phyloP scores from a whole-genome alignment of 2,888 invertebrate species.

The Augiades crinisus region DNA sequence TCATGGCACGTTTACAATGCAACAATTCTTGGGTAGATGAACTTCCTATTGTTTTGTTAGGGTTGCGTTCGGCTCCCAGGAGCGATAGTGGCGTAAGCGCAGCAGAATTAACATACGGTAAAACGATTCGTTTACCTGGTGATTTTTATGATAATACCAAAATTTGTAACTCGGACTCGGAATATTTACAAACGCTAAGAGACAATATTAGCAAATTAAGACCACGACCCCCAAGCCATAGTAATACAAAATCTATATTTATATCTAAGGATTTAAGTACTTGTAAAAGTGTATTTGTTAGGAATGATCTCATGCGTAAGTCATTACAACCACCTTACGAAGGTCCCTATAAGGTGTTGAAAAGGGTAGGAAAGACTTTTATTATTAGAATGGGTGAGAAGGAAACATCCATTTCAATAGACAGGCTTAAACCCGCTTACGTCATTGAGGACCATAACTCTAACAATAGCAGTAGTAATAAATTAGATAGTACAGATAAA shows the following conservation, averaged over 20 bases:
- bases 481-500: not conserved
- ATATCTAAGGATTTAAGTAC: not conserved
- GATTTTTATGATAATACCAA: not conserved
- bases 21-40: conserved; percentile 37
- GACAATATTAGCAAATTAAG: conserved; percentile 6
- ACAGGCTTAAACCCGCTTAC: not conserved
- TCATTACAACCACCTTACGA: conserved; percentile 16
- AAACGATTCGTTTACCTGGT: not conserved
- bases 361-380: not conserved
- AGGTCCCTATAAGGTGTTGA: conserved; percentile 5
- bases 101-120: not conserved
- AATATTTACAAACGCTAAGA: conserved; percentile 4
- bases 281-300: conserved; percentile 12
- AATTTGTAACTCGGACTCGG: conserved; percentile 1
- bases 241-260: conserved; percentile 9
- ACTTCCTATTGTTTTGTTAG: conserved; percentile 29
- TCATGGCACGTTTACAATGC: conserved; percentile 4
- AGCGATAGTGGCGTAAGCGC: not conserved
- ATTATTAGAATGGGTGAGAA: not conserved
- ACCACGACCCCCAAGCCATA: conserved; percentile 7
- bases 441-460: not conserved
- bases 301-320: conserved; percentile 3
- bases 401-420: not conserved
- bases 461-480: not conserved
- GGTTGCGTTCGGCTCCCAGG: not conserved